Base-by-base conservation (phyloP, 1,140 invertebrate genomes). In the Drosophila pectinifera region DNA sequence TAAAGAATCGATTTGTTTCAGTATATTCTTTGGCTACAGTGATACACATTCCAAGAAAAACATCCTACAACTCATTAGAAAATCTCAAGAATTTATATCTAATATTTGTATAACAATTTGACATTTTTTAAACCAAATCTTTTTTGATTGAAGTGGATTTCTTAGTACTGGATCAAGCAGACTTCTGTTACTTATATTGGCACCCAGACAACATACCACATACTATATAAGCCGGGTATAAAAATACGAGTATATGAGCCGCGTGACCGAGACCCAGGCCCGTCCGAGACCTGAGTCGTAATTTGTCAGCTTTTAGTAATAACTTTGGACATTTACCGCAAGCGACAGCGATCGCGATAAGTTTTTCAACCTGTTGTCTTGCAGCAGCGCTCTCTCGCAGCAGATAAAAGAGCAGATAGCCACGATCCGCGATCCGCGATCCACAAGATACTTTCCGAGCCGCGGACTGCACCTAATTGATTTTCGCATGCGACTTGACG, bases 271-370 rank as follows among this genome's bases (percentile, higher is more conserved):
- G 59, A 59, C 54, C 64, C 39, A 36, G 53, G 26, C 67, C 18
- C 42, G 65, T 38, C 48, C 48, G 14, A 64, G 51, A 42, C 54
- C 63, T 57, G 63, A 78, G 62, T 81, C 73, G 81, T 84, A 82
- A 85, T 85, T 85, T 82, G 82, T 88, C 82, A 85, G 82, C 83
- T 85, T 85, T 86, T 82, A 76, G 82, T 85, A 88, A 85, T 88
- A 85, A 88, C 83, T 85, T 88, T 78, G 78, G 83, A 88, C 73
- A 88, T 85, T 86, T 78, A 85, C 83, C 82, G 82, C 81, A 88
- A 85, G 74, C 72, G 68, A 73, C 57, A 78, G 76, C 74, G 73
- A 77, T 85, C 69, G 73, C 64, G 69, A 88, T 88, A 88, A 86
- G 80, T 72, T 58, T 56, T 84, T 86, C 53, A 85, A 85, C 82